Evolutionary conservation across 2,888 invertebrate species (phyloP), one percentile per base, ranked within the genome.

Genomic region (Agrochola lychnidis): DNA sequence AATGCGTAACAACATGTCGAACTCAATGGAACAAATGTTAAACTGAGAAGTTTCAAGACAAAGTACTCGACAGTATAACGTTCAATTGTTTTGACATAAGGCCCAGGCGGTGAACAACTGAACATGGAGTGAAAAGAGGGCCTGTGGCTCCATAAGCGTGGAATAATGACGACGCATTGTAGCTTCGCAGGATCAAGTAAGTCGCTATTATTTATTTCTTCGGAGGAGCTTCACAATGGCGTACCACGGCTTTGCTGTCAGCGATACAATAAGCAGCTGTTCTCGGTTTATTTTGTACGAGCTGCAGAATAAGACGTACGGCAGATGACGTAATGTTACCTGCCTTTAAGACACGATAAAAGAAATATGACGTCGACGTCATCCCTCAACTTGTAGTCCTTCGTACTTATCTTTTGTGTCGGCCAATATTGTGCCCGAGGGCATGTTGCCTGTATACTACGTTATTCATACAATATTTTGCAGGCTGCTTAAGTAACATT

Each of bases 171-270:
- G 91, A 93, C 89, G 93, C 88, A 95, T 94, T 95, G 94, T 95
- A 92, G 92, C 93, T 91, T 92, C 93, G 91, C 83, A 90, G 92
- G 94, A 94, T 94, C 94, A 93, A 93, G 93, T 94, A 96, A 96
- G 95, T 93, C 93, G 95, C 94, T 94, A 94, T 96, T 96, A 95
- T 92, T 89, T 96, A 95, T 95, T 95, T 94, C 94, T 94, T 91
- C 87, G 89, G 90, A 93, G 90, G 86, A 92, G 91, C 92, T 88
- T 86, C 84, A 96, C 95, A 96, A 96, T 95, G 87, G 94, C 88
- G 93, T 90, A 93, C 93, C 91, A 91, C 90, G 92, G 94, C 94
- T 95, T 95, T 93, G 92, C 94, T 93, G 95, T 94, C 95, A 94
- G 92, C 92, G 91, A 94, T 96, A 95, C 94, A 96, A 96, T 95